Percentiles rank a stretch among this genome's conserved stretches.
These are phyloP conservation scores for Scrobipalpa costella DNA, from an alignment of 2,888 invertebrate species.

Conservation along the genomic window DNA sequence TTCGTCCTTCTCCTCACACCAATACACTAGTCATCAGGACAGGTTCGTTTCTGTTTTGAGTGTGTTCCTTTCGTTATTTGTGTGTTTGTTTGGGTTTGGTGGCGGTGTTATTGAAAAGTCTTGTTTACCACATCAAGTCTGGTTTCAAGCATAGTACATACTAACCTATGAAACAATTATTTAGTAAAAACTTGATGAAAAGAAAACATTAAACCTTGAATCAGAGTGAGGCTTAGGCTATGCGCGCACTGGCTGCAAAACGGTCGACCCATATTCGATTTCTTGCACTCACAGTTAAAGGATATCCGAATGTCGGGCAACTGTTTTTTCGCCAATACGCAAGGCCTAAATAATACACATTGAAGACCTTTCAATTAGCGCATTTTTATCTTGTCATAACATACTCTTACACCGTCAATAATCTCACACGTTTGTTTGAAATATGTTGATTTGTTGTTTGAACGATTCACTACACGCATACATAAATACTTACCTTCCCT, in stretches of 20 bases:
- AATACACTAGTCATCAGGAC: slow-evolving; percentile 73
- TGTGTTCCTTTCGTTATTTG: slow-evolving; percentile 31
- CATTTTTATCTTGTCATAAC: neutral
- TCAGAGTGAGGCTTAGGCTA: too few relatives aligned
- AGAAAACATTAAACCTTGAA: too few relatives aligned
- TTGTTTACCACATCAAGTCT: neutral
- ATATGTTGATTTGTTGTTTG: neutral
- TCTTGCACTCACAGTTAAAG: too few relatives aligned
- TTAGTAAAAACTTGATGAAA: too few relatives aligned
- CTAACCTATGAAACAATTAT: too few relatives aligned
- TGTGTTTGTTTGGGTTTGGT: slow-evolving; percentile 37
- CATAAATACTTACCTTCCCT: neutral
- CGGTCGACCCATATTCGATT: too few relatives aligned
- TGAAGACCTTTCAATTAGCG: neutral
- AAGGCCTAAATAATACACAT: too few relatives aligned
- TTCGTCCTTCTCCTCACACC: slow-evolving; percentile 70
- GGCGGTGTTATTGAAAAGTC: slow-evolving; percentile 9
- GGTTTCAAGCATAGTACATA: too few relatives aligned
- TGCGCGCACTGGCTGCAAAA: too few relatives aligned
- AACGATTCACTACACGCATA: neutral
- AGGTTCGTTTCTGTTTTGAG: slow-evolving; percentile 50
- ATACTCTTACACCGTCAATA: neutral
- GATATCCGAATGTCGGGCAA: too few relatives aligned
- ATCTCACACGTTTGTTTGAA: neutral
- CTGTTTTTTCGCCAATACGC: too few relatives aligned